phyloP scores from a whole-genome alignment of 2,888 invertebrate species.

The Nipponacmea schrenckii region DNA sequence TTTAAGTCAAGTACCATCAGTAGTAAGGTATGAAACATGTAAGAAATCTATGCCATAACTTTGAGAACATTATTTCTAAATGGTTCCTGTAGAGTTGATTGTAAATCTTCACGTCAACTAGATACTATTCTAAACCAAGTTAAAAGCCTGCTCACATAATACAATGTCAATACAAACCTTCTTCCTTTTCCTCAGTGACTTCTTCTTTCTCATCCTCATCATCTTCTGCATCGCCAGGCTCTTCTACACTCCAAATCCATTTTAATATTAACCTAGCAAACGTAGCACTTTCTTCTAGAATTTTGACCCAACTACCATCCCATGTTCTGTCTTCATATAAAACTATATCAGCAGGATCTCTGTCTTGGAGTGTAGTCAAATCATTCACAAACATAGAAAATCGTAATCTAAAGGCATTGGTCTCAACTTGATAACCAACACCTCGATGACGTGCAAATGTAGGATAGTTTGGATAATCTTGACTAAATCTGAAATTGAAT shows the following conservation, averaged over 20 bases:
- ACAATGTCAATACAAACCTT: too few species aligned
- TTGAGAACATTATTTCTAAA: too few species aligned
- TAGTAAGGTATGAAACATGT: too few species aligned
- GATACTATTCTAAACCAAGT: too few species aligned
- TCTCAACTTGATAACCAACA: background rate
- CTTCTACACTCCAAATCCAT: slow-evolving; percentile 2
- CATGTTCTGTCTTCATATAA: background rate
- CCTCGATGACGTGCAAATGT: background rate
- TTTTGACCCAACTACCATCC: background rate
- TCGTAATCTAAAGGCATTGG: background rate
- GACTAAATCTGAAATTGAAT: background rate
- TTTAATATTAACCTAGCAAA: background rate
- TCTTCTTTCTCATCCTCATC: too few species aligned
- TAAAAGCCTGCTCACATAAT: too few species aligned
- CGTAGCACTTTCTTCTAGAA: background rate
- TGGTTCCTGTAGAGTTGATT: too few species aligned
- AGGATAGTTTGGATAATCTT: background rate
- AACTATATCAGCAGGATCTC: background rate
- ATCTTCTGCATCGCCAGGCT: too few species aligned
- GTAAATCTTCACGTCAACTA: too few species aligned
- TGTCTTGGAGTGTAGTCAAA: background rate
- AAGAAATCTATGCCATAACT: too few species aligned
- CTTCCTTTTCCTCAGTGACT: too few species aligned
- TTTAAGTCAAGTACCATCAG: too few species aligned
- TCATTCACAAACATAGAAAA: background rate